Conservation (phyloP, 1,140 invertebrate genomes). For the Bombyx mori region DNA sequence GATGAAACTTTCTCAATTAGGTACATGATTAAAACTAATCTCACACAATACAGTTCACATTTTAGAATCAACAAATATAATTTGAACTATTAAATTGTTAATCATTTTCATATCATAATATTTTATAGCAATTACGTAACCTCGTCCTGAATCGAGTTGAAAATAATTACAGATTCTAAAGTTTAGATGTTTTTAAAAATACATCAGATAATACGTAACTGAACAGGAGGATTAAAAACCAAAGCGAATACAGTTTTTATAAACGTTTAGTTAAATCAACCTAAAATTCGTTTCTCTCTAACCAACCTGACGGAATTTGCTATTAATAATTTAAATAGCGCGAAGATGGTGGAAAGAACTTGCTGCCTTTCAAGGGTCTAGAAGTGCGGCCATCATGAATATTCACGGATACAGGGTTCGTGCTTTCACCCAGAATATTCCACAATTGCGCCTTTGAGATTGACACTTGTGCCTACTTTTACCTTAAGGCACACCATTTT, state of each 20-base stretch:
- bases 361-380: conserved; percentile 13
- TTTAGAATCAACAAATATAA: no score
- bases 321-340: conserved; percentile 20
- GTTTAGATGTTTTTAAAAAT: no score
- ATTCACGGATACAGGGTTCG: conserved; percentile 22
- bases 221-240: no score
- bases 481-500: not conserved
- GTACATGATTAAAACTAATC: no score
- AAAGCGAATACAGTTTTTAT: not conserved
- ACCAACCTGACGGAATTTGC: not conserved
- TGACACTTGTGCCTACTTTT: conserved; percentile 13
- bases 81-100: no score
- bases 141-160: not conserved
- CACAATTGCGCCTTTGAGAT: conserved; percentile 14
- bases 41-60: no score
- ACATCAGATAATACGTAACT: no score
- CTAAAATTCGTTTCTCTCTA: not conserved
- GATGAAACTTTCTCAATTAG: no score
- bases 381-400: conserved; percentile 28
- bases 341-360: conserved; percentile 17
- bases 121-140: not conserved
- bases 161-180: not conserved
- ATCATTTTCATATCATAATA: no score
- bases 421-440: conserved; percentile 23
- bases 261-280: not conserved